Evolutionary conservation across 30 jellyfish, hydroid and myxozoan species (phyloP).

Genomic region (Nemopilema nomurai): DNA sequence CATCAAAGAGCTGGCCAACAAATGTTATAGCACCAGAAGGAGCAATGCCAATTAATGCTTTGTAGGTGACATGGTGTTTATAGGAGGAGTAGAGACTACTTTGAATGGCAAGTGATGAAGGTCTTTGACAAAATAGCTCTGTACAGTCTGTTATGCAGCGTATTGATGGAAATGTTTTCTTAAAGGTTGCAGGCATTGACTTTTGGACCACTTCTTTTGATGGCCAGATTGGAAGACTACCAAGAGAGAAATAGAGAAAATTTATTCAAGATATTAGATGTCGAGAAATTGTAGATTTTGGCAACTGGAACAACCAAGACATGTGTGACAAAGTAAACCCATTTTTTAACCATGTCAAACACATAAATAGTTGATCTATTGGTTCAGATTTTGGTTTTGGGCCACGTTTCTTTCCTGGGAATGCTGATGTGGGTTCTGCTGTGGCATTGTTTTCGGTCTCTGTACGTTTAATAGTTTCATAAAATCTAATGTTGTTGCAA

Average conservation of each 20-base stretch:
- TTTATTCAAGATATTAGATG: constrained; percentile 55
- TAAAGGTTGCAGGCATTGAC: constrained; percentile 56
- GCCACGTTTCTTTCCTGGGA: constrained; percentile 30
- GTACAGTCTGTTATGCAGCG: constrained; percentile 66
- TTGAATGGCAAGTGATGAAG: constrained; percentile 44
- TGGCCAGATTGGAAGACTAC: constrained; percentile 76
- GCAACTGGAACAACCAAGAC: constrained; percentile 50
- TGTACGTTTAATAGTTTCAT: constrained; percentile 18
- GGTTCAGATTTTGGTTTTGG: constrained; percentile 63
- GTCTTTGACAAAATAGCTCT: constrained; percentile 67
- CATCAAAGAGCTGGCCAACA: constrained; percentile 44
- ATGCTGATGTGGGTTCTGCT: background rate
- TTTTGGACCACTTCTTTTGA: constrained; percentile 16
- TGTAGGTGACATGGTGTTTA: constrained; percentile 64
- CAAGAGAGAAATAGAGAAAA: constrained; percentile 52
- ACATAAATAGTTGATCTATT: constrained; percentile 49
- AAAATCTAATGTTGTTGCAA: constrained; percentile 7
- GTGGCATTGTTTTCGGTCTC: background rate
- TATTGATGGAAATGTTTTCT: constrained; percentile 53
- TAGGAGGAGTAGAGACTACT: constrained; percentile 44
- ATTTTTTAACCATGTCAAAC: constrained; percentile 29
- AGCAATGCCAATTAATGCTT: constrained; percentile 59
- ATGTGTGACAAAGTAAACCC: constrained; percentile 40
- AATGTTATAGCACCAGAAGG: constrained; percentile 74
- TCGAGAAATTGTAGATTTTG: constrained; percentile 64